A percentile compares a stretch with the other conserved stretches of the same genome.
phyloP scores from a whole-genome alignment of 2,113 vertebrate species.

The Cyprinus carpio region DNA sequence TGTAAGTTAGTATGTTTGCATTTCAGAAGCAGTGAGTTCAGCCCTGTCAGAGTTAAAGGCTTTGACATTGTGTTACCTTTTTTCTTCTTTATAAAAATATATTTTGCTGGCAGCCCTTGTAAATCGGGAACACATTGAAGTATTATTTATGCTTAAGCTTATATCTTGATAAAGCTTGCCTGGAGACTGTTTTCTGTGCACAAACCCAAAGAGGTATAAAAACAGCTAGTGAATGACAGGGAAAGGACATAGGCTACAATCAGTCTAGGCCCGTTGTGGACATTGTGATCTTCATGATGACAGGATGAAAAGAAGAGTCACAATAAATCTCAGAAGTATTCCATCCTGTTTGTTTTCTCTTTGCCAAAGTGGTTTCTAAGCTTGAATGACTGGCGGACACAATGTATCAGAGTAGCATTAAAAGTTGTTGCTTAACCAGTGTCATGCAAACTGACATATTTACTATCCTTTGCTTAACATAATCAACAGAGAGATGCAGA shows the following conservation, averaged over 20 bases:
- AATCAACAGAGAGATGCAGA: neutral
- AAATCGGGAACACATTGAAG: slow-evolving; percentile 72
- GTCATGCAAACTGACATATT: neutral
- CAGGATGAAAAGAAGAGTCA: slow-evolving; percentile 40
- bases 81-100: slow-evolving; percentile 53
- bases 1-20: slow-evolving; percentile 48
- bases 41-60: slow-evolving; percentile 40
- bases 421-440: neutral
- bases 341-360: neutral
- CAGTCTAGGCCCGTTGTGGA: slow-evolving; percentile 65
- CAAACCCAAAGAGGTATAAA: slow-evolving; percentile 70
- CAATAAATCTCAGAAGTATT: slow-evolving; percentile 11
- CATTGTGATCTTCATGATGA: slow-evolving; percentile 54
- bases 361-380: slow-evolving; percentile 16
- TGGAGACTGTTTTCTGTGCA: slow-evolving; percentile 57
- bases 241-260: slow-evolving; percentile 68
- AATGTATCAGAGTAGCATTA: neutral
- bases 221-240: slow-evolving; percentile 69
- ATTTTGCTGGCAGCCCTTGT: slow-evolving; percentile 46
- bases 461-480: neutral
- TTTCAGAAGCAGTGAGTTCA: slow-evolving; percentile 20
- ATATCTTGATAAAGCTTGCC: slow-evolving; percentile 69
- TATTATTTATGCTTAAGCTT: slow-evolving; percentile 71
- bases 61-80: slow-evolving; percentile 49
- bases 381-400: neutral